These are phyloP conservation scores for Chloroclysta siterata DNA, from an alignment of 2,888 invertebrate species.

Conservation along the genomic window DNA sequence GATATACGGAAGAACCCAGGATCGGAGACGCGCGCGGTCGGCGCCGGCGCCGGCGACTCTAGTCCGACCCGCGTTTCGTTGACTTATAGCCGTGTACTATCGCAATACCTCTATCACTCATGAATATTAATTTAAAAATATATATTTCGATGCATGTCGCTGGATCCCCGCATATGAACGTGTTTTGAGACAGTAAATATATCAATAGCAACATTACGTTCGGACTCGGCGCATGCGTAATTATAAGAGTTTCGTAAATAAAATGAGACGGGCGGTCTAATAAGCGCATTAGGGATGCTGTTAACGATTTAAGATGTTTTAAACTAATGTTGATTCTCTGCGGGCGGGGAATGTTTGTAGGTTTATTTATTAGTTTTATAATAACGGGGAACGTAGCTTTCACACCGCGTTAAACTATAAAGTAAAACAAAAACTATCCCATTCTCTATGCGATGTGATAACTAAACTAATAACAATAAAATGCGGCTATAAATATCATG, in stretches of 20 bases:
- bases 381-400: constrained; percentile 49
- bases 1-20: constrained; percentile 56
- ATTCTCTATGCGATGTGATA: constrained; percentile 29
- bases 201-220: constrained; percentile 66
- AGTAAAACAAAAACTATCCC: constrained; percentile 26
- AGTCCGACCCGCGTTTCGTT: constrained; percentile 70
- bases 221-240: constrained; percentile 61
- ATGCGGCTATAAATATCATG: constrained; percentile 33
- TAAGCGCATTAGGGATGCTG: constrained; percentile 69
- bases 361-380: constrained; percentile 42
- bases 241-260: constrained; percentile 73
- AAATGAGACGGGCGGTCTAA: constrained; percentile 66
- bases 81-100: constrained; percentile 81
- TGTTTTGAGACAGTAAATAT: constrained; percentile 75
- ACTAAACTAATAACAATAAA: constrained; percentile 37
- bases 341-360: constrained; percentile 55
- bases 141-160: constrained; percentile 70
- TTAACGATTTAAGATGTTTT: constrained; percentile 57
- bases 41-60: constrained; percentile 48
- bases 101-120: constrained; percentile 81
- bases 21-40: constrained; percentile 43
- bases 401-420: constrained; percentile 47
- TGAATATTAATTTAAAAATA: constrained; percentile 80
- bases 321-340: constrained; percentile 57
- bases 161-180: constrained; percentile 58